These are phyloP conservation scores for Antedon mediterranea DNA, from an alignment of 53 echinoderm and acorn worm species.

Conservation along the genomic window DNA sequence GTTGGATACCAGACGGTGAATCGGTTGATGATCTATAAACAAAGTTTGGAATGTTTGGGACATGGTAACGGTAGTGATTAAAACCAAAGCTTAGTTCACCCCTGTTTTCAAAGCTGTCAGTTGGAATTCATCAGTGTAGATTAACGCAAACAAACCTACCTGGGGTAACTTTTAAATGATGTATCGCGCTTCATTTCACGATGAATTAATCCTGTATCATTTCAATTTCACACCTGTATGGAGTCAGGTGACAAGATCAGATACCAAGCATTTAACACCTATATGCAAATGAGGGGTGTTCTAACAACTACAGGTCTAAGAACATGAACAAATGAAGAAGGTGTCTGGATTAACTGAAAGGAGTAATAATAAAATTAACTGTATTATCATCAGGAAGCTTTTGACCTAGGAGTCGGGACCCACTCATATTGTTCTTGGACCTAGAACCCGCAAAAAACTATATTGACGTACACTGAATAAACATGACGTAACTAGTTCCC, in stretches of 20 bases:
- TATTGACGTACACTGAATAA: too few relatives aligned
- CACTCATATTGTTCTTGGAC: too few relatives aligned
- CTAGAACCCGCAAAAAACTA: too few relatives aligned
- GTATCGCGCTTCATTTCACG: not conserved
- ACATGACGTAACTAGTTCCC: too few relatives aligned
- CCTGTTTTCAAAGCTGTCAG: not conserved
- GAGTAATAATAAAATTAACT: too few relatives aligned
- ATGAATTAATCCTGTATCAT: not conserved
- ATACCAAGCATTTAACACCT: not conserved
- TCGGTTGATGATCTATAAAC: not conserved
- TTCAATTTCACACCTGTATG: not conserved
- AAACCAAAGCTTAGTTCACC: not conserved
- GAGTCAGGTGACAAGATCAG: not conserved
- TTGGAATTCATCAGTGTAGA: not conserved
- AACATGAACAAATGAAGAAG: too few relatives aligned
- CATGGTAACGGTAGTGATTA: not conserved
- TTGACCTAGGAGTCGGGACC: too few relatives aligned
- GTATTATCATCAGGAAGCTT: too few relatives aligned
- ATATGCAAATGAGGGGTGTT: too few relatives aligned
- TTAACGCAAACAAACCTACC: not conserved
- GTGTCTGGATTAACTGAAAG: too few relatives aligned
- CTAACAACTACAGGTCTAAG: too few relatives aligned
- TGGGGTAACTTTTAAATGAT: not conserved
- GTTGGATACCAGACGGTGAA: not conserved
- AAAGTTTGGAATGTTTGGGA: not conserved